A percentile compares a stretch with the other conserved stretches of the same genome.
Conservation (phyloP, 1,140 invertebrate species). For the Cherax quadricarinatus region DNA sequence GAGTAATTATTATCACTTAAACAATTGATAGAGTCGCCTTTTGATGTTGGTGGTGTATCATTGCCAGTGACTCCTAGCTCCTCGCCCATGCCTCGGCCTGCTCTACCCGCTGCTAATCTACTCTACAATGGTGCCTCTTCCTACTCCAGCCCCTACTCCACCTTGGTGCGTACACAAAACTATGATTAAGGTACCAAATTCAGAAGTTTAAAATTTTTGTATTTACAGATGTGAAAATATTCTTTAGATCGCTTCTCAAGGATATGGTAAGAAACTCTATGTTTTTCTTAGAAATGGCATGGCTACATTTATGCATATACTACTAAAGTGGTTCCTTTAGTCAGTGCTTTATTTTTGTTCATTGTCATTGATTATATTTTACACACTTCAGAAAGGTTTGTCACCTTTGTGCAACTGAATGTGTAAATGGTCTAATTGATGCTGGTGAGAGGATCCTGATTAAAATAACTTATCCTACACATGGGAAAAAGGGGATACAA, state of each 20-base stretch:
- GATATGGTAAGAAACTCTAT: not conserved
- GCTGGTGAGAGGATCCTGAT: no score
- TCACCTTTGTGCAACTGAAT: no score
- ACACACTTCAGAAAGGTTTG: not conserved
- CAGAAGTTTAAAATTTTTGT: not conserved
- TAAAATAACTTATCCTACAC: no score
- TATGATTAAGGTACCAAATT: slow-evolving; percentile 43
- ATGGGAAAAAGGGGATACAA: no score
- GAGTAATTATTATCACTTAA: not conserved
- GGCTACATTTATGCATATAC: not conserved
- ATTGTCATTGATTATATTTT: slow-evolving; percentile 50
- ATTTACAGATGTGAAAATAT: no score
- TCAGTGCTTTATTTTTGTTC: slow-evolving; percentile 50
- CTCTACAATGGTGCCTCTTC: slow-evolving; percentile 73
- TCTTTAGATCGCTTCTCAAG: not conserved
- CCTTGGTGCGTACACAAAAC: slow-evolving; percentile 69
- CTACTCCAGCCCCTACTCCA: slow-evolving; percentile 72
- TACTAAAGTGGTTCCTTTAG: slow-evolving; percentile 14
- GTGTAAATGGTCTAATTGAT: no score
- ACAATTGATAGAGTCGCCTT: slow-evolving; percentile 29
- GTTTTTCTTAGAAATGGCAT: not conserved
- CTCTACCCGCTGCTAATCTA: slow-evolving; percentile 72
- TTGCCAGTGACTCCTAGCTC: slow-evolving; percentile 72
- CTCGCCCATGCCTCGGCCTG: slow-evolving; percentile 72
- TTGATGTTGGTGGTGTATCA: slow-evolving; percentile 50